Evolutionary conservation across 1,140 invertebrate genomes (phyloP), one percentile per base, ranked within the genome.

Genomic region (Stegodyphus dumicola): DNA sequence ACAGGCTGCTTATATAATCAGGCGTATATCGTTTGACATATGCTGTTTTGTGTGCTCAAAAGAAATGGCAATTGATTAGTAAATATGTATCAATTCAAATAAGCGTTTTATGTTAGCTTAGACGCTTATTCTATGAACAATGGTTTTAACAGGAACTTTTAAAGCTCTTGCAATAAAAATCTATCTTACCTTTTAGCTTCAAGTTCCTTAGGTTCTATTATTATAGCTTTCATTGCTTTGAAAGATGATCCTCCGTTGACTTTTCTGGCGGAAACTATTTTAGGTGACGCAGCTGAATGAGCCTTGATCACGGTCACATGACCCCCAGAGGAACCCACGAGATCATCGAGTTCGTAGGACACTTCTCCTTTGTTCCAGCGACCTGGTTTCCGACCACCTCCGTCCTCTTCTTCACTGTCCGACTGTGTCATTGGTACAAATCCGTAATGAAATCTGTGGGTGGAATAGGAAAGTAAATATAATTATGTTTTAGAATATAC

Each of bases 221-320:
- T 15, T 6, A 77, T 85, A 0, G 81, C 81, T 60, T 77, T 85
- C 73, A 85, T 76, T 6, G 81, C 48, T 17, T 85, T 85, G 49
- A 49, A 73, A 0, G 81, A 85, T 10, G 49, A 33, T 18, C 71
- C 71, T 1, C 71, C 71, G 0, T 18, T 83, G 51, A 83, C 71
- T 85, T 85, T 85, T 11, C 74, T 67, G 7, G 81, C 81, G 15
- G 53, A 48, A 6, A 83, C 6, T 15, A 75, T 7, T 67, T 83
- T 83, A 10, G 79, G 69, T 9, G 64, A 33, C 5, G 15, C 6
- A 13, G 15, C 80, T 5, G 56, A 6, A 18, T 83, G 70, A 70
- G 81, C 81, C 60, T 85, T 85, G 64, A 85, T 85, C 73, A 85
- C 51, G n/a, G 81, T 85, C 17, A 85, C 73, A 10, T 85, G 81